These are phyloP conservation scores for Hymenochirus boettgeri DNA, from an alignment of 2,113 vertebrate species.

Conservation along the genomic window DNA sequence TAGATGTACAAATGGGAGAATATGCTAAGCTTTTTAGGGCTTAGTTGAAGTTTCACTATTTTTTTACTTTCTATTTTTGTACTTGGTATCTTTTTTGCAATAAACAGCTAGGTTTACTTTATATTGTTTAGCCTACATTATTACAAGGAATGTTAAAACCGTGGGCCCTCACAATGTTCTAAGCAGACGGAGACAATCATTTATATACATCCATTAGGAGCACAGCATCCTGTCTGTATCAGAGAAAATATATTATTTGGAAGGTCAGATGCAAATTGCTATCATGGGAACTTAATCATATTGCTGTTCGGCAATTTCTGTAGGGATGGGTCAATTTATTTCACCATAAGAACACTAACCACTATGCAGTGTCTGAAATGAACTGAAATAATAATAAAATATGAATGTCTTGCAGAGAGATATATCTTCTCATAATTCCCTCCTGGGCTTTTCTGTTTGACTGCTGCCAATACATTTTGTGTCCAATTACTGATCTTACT, in stretches of 20 bases:
- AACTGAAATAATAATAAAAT: not conserved
- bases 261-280: slow-evolving; percentile 8
- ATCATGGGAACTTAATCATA: slow-evolving; percentile 11
- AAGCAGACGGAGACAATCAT: slow-evolving; percentile 6
- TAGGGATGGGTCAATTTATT: slow-evolving; percentile 20
- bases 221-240: slow-evolving; percentile 10
- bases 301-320: not conserved
- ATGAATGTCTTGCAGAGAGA: not conserved
- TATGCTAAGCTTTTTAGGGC: too few relatives aligned
- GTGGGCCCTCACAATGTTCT: not conserved
- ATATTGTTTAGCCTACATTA: too few relatives aligned
- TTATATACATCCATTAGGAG: slow-evolving; percentile 19
- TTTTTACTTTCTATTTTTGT: too few relatives aligned
- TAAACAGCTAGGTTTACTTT: too few relatives aligned
- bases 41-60: too few relatives aligned
- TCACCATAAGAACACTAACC: not conserved
- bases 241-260: slow-evolving; percentile 21
- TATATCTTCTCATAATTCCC: too few relatives aligned
- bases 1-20: too few relatives aligned
- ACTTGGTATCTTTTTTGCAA: too few relatives aligned
- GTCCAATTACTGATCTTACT: too few relatives aligned
- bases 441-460: too few relatives aligned
- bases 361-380: not conserved
- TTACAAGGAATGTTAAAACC: not conserved
- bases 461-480: too few relatives aligned